Base-by-base conservation (phyloP, 2,888 invertebrate genomes). In the Drosophila recens region DNA sequence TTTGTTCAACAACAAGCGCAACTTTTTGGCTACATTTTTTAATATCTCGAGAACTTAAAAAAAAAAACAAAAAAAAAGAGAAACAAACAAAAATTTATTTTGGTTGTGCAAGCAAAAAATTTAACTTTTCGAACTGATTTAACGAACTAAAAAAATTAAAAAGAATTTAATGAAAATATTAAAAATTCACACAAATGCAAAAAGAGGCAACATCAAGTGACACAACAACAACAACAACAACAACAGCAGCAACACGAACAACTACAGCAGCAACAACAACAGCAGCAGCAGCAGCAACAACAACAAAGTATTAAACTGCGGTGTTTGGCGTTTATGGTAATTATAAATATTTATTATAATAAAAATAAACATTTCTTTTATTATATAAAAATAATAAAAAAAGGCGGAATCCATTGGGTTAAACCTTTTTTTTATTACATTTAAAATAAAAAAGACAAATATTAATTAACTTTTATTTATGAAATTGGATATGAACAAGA, bases 251-350 rank as follows among this genome's bases (percentile, higher is more conserved):
- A 34, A 46, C 40, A 52, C n/a, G 45, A 59, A 20, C 46, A 59
- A 38, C 58, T 51, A 6, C 43, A 62, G 0, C 63, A 52, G 1
- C 58, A 57, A 3, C 59, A 65, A 9, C 57, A 62, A 0, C 63
- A 52, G 1, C 58, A 57, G 2, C 59, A 65, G 8, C 57, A 69
- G 38, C 49, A 63, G 17, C 20, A 64, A 72, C 56, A 72, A 64
- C 87, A 80, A 73, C 58, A 77, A 67, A 80, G 72, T 84, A 72
- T 90, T 89, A 84, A 84, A 83, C 84, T 84, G 84, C 84, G 84
- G 89, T 86, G 90, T 90, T 84, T 84, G 84, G 70, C 90, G 84
- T 84, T 84, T 84, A 84, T 84, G 84, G 84, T 84, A 30, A 30
- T 30, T 30, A 30, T 30, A 8, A 30, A 30, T 30, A 30, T 30